Evolutionary conservation across 2,888 invertebrate genomes (phyloP).

Genomic region (Agrotis clavis): DNA sequence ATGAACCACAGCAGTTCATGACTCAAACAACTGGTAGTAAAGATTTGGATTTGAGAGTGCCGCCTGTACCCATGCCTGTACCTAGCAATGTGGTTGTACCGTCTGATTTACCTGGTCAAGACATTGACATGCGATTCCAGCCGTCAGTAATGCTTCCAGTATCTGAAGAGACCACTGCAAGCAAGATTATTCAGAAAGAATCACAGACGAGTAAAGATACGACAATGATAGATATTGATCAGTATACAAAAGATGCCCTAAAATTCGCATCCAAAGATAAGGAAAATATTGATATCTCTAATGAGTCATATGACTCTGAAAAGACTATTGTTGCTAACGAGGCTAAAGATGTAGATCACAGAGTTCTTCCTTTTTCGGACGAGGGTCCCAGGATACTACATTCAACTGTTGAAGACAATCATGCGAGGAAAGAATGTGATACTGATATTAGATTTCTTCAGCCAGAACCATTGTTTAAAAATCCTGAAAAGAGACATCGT

Average conservation of each 20-base stretch:
- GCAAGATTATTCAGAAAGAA: constrained; percentile 72
- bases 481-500: constrained; percentile 85
- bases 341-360: constrained; percentile 88
- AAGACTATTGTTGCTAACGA: constrained; percentile 76
- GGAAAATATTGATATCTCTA: constrained; percentile 86
- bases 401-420: constrained; percentile 69
- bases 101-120: constrained; percentile 84
- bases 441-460: constrained; percentile 88
- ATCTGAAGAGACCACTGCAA: constrained; percentile 70
- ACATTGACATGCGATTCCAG: constrained; percentile 89
- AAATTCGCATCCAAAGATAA: constrained; percentile 89
- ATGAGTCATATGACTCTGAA: constrained; percentile 81
- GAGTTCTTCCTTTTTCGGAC: constrained; percentile 86
- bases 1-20: constrained; percentile 76
- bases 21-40: constrained; percentile 74
- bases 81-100: constrained; percentile 72
- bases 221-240: constrained; percentile 86
- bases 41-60: constrained; percentile 88
- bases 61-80: constrained; percentile 78
- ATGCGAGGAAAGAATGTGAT: constrained; percentile 79
- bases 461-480: constrained; percentile 87
- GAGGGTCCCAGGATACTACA: constrained; percentile 74
- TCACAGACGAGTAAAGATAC: constrained; percentile 79
- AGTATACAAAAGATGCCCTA: constrained; percentile 90
- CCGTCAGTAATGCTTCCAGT: constrained; percentile 69